Evolutionary conservation across 2,113 vertebrate species (phyloP).

Genomic region (Rhinoptilus africanus): DNA sequence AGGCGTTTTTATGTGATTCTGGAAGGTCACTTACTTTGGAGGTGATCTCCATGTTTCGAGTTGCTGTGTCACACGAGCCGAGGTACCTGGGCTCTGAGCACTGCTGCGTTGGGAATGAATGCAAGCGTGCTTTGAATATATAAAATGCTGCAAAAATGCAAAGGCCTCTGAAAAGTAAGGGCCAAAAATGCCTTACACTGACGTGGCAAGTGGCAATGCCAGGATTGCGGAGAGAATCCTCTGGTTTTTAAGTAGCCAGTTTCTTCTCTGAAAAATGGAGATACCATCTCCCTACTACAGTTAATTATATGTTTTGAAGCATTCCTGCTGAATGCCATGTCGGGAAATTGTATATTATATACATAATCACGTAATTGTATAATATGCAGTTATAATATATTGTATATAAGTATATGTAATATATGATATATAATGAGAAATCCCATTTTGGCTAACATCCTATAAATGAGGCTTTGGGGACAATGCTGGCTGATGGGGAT

Average conservation of each 20-base stretch:
- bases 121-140: background rate
- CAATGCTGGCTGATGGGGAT: background rate
- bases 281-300: background rate
- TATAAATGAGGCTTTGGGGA: background rate
- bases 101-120: background rate
- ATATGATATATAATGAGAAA: background rate
- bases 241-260: background rate
- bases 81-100: background rate
- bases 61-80: background rate
- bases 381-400: background rate
- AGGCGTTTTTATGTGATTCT: background rate
- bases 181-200: background rate
- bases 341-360: background rate
- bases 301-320: background rate
- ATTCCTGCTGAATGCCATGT: background rate
- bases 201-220: background rate
- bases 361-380: background rate
- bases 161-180: background rate
- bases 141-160: background rate
- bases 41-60: background rate
- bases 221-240: background rate
- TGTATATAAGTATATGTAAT: background rate
- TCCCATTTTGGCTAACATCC: background rate
- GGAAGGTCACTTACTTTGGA: background rate
- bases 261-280: background rate